phyloP scores from a whole-genome alignment of 1,140 invertebrate species.

The Panagrolaimus sp. region DNA sequence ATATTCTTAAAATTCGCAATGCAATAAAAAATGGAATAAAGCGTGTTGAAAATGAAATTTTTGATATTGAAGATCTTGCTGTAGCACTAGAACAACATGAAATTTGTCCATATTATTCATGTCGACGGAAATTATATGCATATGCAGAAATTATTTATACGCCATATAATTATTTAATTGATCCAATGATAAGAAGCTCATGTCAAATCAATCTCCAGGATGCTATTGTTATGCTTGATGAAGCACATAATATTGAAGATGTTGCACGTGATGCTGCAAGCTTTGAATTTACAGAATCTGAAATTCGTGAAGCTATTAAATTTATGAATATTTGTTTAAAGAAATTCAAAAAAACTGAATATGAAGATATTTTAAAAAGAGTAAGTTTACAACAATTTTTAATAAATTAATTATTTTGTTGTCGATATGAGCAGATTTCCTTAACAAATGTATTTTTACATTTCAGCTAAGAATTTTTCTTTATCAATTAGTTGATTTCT shows the following conservation, averaged over 20 bases:
- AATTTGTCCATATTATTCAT: conserved; percentile 72
- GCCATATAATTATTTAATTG: conserved; percentile 78
- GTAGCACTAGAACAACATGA: conserved; percentile 27
- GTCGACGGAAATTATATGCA: conserved; percentile 64
- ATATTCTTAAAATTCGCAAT: too few relatives aligned
- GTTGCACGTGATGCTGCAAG: conserved; percentile 69
- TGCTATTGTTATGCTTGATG: conserved; percentile 73
- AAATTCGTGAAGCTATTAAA: conserved; percentile 21
- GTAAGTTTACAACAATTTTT: too few relatives aligned
- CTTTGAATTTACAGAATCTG: conserved; percentile 54
- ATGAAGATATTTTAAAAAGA: too few relatives aligned
- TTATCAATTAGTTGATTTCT: too few relatives aligned
- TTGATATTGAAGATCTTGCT: conserved; percentile 64
- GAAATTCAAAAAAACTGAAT: too few relatives aligned
- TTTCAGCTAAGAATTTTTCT: too few relatives aligned
- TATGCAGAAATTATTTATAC: conserved; percentile 73
- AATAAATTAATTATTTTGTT: too few relatives aligned
- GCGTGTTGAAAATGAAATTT: conserved; percentile 57
- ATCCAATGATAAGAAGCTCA: conserved; percentile 46
- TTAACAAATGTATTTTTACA: too few relatives aligned
- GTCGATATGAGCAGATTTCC: too few relatives aligned
- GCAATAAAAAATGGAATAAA: too few relatives aligned
- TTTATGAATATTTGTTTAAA: too few relatives aligned
- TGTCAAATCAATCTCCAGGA: conserved; percentile 63
- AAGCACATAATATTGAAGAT: conserved; percentile 81